Conservation (phyloP, 2,113 vertebrate genomes). For the Mionectes macconnelli region DNA sequence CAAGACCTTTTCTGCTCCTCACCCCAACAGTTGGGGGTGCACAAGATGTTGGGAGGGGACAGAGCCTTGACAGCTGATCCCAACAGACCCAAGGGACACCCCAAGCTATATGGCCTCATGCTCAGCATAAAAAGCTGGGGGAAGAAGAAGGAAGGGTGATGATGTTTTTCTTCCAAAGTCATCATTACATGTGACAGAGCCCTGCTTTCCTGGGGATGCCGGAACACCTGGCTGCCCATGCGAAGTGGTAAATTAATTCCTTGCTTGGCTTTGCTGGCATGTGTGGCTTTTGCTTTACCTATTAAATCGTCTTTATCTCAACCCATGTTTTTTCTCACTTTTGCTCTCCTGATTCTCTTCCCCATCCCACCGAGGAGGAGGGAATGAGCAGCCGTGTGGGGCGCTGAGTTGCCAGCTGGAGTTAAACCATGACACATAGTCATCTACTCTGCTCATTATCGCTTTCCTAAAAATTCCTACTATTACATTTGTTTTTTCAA, state of each 20-base stretch:
- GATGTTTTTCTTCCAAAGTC: not conserved
- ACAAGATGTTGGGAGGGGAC: not conserved
- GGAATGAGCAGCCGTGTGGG: not conserved
- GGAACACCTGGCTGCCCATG: not conserved
- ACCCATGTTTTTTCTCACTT: not conserved
- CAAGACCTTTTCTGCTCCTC: not conserved
- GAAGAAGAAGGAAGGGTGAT: not conserved
- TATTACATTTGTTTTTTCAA: not conserved
- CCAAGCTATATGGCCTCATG: fast-evolving
- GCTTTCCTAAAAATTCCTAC: not conserved
- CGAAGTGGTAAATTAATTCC: not conserved
- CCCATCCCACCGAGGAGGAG: not conserved
- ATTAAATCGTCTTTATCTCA: not conserved
- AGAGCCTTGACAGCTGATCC: not conserved
- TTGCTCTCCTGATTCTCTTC: not conserved
- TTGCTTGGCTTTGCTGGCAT: not conserved
- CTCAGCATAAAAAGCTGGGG: not conserved
- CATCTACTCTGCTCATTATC: not conserved
- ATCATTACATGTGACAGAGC: fast-evolving
- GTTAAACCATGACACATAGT: not conserved
- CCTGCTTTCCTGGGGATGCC: not conserved
- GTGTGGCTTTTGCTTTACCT: not conserved
- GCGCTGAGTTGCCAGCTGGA: not conserved
- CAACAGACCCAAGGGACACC: not conserved
- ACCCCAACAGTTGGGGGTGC: not conserved